Base-by-base conservation (phyloP, 2,888 invertebrate genomes). In the Dryococelus australis region DNA sequence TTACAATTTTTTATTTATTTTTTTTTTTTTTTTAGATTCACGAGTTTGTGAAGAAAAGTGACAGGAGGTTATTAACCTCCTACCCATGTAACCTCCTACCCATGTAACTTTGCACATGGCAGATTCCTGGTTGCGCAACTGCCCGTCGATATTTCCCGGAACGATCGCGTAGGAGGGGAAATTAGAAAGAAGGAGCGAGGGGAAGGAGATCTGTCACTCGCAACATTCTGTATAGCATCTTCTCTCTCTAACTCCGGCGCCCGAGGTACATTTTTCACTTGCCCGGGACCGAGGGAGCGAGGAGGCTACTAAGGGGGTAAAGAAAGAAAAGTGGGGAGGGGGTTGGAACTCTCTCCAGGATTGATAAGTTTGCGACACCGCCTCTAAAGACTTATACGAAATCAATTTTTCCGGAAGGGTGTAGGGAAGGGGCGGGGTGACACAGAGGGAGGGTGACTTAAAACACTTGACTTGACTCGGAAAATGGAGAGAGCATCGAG, bases 341-440 rank as follows among this genome's bases (percentile, higher is more conserved):
- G 20, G 65, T n/a, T 4, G 65, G 6, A 65, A 65, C 65, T 65
- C 65, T 65, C 65, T 65, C 65, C 65, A 65, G 65, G 65, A 65
- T 65, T 65, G 65, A 65, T 65, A 65, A 65, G 65, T 65, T 65
- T 65, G 65, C 65, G 65, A 65, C 65, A 65, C 65, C 65, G 65
- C 65, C 65, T 65, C 65, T 65, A 65, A 65, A 65, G 65, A 65
- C 65, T 65, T 65, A 65, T 65, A 65, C 65, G 65, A 65, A 65
- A 65, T 65, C 65, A 65, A 65, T 65, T 65, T 65, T 65, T 65
- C 65, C 65, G n/a, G 65, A 65, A 65, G 8, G 65, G n/a, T 35
- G 35, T 35, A 24, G 65, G 65, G 65, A 0, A 3, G 65, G 6
- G 16, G 65, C 8, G n/a, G 65, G 65, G 65, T 65, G 65, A n/a